A percentile compares a stretch with the other conserved stretches of the same genome.
Conservation (phyloP, 1,140 invertebrate species). For the Zaprionus ornatus region DNA sequence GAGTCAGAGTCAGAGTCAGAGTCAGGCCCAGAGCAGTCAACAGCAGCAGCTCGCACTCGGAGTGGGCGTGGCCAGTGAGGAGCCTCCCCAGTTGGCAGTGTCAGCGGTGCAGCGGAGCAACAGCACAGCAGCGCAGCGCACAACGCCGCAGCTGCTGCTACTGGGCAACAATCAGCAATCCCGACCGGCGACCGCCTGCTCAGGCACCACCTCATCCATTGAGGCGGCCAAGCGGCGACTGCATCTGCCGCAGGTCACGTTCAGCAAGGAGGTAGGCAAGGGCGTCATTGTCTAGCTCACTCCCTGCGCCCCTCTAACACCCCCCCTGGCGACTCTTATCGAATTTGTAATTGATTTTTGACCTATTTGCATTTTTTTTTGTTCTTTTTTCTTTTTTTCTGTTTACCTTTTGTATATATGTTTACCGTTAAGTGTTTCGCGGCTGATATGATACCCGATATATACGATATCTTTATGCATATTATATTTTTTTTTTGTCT, state of each 20-base stretch:
- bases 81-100: slow-evolving; percentile 19
- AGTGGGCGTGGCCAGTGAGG: slow-evolving; percentile 18
- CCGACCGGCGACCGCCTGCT: slow-evolving; percentile 85
- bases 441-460: slow-evolving; percentile 10
- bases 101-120: slow-evolving; percentile 34
- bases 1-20: neutral
- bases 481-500: slow-evolving; percentile 23
- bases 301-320: neutral
- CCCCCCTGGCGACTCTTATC: neutral
- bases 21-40: slow-evolving; percentile 1
- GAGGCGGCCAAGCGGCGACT: slow-evolving; percentile 86
- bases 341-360: slow-evolving; percentile 14
- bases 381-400: slow-evolving; percentile 6
- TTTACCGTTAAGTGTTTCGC: slow-evolving; percentile 39
- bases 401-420: slow-evolving; percentile 61
- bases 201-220: slow-evolving; percentile 84
- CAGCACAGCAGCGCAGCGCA: slow-evolving; percentile 23
- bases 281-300: slow-evolving; percentile 86
- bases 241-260: slow-evolving; percentile 91
- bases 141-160: slow-evolving; percentile 14
- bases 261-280: slow-evolving; percentile 89
- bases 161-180: slow-evolving; percentile 49
- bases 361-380: slow-evolving; percentile 2
- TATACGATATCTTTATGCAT: slow-evolving; percentile 4
- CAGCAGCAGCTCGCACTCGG: slow-evolving; percentile 3